Base-by-base conservation (phyloP, 2,797 vertebrate species). In the Adelosebastes latens region DNA sequence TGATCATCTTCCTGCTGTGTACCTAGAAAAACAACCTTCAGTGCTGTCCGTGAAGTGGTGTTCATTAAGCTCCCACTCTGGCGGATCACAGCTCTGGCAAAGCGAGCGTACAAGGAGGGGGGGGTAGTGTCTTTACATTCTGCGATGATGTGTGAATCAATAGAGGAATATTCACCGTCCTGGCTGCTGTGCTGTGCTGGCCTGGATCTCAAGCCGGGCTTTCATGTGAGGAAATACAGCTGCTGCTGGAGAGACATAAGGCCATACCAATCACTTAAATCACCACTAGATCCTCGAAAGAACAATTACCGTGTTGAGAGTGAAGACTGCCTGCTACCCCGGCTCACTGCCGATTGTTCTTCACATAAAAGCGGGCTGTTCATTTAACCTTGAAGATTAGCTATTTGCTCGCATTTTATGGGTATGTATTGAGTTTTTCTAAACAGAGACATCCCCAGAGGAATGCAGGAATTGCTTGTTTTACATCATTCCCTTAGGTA, bases 1-100 rank as follows among this genome's bases (percentile, higher is more conserved):
- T 94, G 91, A 95, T 95, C 94, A 93, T 94, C 88, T 84, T 84
- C 91, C 91, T 89, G 89, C 87, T 93, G 94, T 77, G 93, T 89
- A 88, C 85, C 91, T 94, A 93, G 88, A 94, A 89, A 92, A 92
- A 93, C 87, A 88, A 87, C 84, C 80, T 56, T 88, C 75, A 77
- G 86, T 91, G 91, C 86, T 72, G 69, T 77, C 72, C 85, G 75
- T 83, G 80, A 92, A 92, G 92, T 87, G 87, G 87, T 80, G 79
- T 94, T 94, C 92, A 95, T 95, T 95, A 95, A 80, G 80, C 69
- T 79, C 80, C 86, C 81, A 77, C 90, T 84, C 84, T 32, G 58
- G 81, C 87, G 91, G 89, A 95, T 92, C 92, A 91, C 81, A 85
- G 89, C 87, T 87, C 89, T 89, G 80, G 91, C 89, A 87, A 89